Evolutionary conservation across 2,113 vertebrate genomes (phyloP).

Genomic region (Romanogobio albipinnatus): DNA sequence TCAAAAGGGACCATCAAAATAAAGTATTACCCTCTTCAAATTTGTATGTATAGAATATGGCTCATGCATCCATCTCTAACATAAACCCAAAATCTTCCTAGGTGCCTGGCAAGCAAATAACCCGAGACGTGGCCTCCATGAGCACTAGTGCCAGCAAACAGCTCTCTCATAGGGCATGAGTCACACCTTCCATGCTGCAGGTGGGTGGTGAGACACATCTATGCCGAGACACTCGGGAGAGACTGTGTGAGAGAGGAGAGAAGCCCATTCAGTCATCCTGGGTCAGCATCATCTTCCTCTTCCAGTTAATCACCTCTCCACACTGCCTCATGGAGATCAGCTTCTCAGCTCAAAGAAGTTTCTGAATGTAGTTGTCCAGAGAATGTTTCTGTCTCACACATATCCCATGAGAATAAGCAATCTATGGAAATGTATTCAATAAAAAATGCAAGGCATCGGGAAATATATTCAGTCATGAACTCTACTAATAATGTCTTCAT

Average conservation of each 20-base stretch:
- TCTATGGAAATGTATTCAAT: constrained; percentile 38
- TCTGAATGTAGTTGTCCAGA: constrained; percentile 19
- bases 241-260: neutral
- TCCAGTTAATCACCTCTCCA: neutral
- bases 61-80: neutral
- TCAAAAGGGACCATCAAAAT: no score
- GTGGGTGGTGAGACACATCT: constrained; percentile 4
- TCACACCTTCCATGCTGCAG: neutral
- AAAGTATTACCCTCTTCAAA: neutral
- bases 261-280: constrained; percentile 7
- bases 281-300: neutral
- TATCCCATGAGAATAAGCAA: constrained; percentile 34
- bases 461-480: constrained; percentile 29
- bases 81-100: neutral
- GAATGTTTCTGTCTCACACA: constrained; percentile 10
- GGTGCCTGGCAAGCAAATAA: constrained; percentile 14
- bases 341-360: neutral
- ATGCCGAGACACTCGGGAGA: neutral
- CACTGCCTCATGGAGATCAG: neutral
- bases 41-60: neutral
- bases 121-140: neutral
- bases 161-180: neutral
- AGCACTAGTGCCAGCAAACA: constrained; percentile 22
- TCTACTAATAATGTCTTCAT: constrained; percentile 35
- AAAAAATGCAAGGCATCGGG: constrained; percentile 42